Evolutionary conservation across 2,797 vertebrate species (phyloP).

Genomic region (Choloepus didactylus): DNA sequence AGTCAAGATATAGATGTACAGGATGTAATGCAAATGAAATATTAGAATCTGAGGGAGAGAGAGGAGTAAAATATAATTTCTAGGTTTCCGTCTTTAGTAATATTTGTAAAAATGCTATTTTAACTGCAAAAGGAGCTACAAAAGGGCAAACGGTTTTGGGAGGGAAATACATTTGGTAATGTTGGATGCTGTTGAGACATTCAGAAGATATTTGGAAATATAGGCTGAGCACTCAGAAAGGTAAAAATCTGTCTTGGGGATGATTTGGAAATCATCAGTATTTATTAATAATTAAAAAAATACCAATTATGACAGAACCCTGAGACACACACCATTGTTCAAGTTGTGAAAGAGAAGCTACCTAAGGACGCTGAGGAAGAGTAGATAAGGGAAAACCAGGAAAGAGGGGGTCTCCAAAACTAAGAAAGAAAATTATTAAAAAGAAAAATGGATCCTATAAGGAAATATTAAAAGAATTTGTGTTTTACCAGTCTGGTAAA

Average conservation of each 20-base stretch:
- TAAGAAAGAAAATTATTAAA: not conserved
- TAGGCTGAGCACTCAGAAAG: not conserved
- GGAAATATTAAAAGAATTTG: not conserved
- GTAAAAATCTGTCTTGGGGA: not conserved
- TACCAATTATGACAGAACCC: not conserved
- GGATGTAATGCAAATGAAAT: not conserved
- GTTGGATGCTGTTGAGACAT: not conserved
- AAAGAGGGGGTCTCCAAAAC: not conserved
- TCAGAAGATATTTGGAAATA: not conserved
- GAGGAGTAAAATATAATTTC: not conserved
- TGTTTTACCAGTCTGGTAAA: not conserved
- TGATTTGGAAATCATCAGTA: not conserved
- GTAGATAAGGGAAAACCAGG: not conserved
- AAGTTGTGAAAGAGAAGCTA: not conserved
- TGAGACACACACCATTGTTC: not conserved
- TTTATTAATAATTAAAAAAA: not conserved
- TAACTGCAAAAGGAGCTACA: not conserved
- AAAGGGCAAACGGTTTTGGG: not conserved
- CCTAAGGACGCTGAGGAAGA: not conserved
- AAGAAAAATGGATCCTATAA: not conserved
- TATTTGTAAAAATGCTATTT: not conserved
- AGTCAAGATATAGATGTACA: not conserved
- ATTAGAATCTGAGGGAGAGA: not conserved
- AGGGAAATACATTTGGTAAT: not conserved
- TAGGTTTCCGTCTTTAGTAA: not conserved